Evolutionary conservation across 2,888 invertebrate genomes (phyloP).

Genomic region (Meandrusa payeni): DNA sequence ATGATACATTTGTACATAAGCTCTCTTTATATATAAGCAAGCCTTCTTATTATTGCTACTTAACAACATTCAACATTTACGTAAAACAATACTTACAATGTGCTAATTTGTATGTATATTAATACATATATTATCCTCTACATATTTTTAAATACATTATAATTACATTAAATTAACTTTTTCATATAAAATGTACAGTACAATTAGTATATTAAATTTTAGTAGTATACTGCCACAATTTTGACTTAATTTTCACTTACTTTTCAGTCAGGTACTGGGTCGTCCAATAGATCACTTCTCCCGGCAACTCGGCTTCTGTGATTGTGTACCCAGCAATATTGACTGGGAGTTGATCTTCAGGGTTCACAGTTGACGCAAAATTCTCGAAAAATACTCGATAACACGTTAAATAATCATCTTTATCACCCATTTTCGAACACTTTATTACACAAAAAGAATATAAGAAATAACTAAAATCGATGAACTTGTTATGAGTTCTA

Average conservation of each 20-base stretch:
- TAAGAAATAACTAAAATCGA: constrained; percentile 28
- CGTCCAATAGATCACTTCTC: constrained; percentile 88
- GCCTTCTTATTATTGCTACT: no score
- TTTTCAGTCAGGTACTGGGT: constrained; percentile 88
- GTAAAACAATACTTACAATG: no score
- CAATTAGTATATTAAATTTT: no score
- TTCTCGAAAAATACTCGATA: constrained; percentile 87
- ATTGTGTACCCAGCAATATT: constrained; percentile 85
- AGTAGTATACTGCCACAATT: not conserved
- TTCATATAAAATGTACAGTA: no score
- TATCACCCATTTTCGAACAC: constrained; percentile 69
- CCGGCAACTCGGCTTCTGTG: constrained; percentile 85
- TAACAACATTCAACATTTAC: no score
- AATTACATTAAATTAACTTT: no score
- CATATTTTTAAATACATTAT: no score
- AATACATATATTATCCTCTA: no score
- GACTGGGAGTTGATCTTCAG: constrained; percentile 87
- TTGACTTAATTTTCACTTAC: constrained; percentile 74
- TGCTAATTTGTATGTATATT: no score
- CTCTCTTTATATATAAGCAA: no score
- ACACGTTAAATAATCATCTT: constrained; percentile 85
- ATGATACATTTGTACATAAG: no score
- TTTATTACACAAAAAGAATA: constrained; percentile 23
- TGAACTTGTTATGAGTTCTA: constrained; percentile 29
- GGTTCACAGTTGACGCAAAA: constrained; percentile 85